Evolutionary conservation across 2,113 vertebrate genomes (phyloP).

Genomic region (Engystomops pustulosus): DNA sequence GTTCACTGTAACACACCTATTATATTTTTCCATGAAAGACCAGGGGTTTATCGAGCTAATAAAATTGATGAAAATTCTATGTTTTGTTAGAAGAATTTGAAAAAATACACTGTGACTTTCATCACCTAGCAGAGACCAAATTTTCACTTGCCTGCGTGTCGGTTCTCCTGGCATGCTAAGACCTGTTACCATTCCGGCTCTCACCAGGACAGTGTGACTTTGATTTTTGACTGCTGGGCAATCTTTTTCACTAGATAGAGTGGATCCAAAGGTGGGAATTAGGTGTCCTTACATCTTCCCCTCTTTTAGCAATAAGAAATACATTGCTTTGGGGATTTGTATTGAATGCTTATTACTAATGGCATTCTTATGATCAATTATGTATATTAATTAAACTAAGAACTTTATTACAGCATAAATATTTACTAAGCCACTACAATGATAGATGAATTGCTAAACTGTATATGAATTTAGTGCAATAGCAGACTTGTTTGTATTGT

Average conservation of each 20-base stretch:
- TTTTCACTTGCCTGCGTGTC: constrained; percentile 74
- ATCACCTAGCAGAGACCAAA: constrained; percentile 76
- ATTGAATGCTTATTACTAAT: constrained; percentile 61
- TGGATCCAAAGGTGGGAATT: constrained; percentile 83
- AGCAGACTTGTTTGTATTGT: too few species aligned
- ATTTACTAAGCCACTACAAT: too few species aligned
- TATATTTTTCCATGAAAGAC: not conserved
- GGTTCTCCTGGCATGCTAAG: constrained; percentile 72
- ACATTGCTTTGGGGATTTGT: constrained; percentile 65
- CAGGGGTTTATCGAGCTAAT: not conserved
- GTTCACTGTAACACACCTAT: not conserved
- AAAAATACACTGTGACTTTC: constrained; percentile 63
- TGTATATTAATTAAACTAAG: constrained; percentile 69
- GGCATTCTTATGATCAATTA: constrained; percentile 73
- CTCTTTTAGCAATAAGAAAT: constrained; percentile 68
- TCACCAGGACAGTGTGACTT: constrained; percentile 71
- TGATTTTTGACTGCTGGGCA: constrained; percentile 80
- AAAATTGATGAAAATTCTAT: constrained; percentile 10
- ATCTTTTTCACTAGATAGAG: constrained; percentile 84
- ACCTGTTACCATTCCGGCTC: constrained; percentile 70
- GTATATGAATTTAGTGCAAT: not conserved
- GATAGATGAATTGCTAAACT: not conserved
- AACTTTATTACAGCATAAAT: too few species aligned
- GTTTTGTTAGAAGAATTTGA: constrained; percentile 35
- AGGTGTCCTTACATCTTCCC: constrained; percentile 79